Percentiles rank a stretch among this genome's conserved stretches.
Conservation (phyloP, 2,797 vertebrate species). For the Mycteria americana region DNA sequence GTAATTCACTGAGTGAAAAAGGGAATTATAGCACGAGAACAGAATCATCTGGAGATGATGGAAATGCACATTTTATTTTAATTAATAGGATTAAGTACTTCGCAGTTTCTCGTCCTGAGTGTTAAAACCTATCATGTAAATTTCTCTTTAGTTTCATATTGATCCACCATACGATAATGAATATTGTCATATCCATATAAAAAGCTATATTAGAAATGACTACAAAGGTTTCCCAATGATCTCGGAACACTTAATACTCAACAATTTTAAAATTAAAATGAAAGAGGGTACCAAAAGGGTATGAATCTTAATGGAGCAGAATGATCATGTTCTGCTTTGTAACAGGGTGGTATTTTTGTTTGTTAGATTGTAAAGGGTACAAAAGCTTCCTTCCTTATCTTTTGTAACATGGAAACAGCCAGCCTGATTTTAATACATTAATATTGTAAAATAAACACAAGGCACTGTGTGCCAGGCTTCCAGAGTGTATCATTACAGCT, state of each 20-base stretch:
- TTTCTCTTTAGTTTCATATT: slow-evolving; percentile 17
- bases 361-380: background rate
- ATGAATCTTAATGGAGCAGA: background rate
- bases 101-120: background rate
- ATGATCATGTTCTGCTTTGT: background rate
- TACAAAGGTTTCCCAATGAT: background rate
- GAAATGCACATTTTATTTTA: background rate
- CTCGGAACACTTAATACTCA: background rate
- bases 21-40: background rate
- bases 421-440: background rate
- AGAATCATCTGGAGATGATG: background rate
- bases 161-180: background rate
- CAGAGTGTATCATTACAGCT: background rate
- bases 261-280: background rate
- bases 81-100: background rate
- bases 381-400: background rate
- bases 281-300: background rate
- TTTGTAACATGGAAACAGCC: background rate
- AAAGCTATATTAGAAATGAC: background rate
- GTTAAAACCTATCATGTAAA: background rate
- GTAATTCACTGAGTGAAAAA: background rate
- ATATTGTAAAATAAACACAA: background rate
- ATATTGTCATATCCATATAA: background rate
- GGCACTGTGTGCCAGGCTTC: background rate
- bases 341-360: background rate